Evolutionary conservation across 2,113 vertebrate genomes (phyloP).

Genomic region (Ifrita kowaldi): DNA sequence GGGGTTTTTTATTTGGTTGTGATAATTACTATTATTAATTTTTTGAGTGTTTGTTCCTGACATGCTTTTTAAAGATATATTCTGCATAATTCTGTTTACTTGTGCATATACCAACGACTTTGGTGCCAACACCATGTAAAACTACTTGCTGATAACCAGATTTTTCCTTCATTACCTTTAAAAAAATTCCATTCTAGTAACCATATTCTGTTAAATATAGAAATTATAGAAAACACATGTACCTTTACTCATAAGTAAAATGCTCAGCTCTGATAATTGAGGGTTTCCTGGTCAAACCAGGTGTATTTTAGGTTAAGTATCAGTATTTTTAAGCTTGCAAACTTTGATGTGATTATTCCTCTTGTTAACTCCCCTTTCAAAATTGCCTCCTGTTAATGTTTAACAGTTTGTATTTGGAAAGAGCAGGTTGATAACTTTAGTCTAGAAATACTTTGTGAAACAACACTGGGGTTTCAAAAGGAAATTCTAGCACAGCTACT

Average conservation of each 20-base stretch:
- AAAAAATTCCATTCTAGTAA: background rate
- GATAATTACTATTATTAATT: background rate
- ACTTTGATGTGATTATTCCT: background rate
- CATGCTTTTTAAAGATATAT: background rate
- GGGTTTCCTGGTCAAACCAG: background rate
- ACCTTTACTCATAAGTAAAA: background rate
- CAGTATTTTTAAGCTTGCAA: background rate
- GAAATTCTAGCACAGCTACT: background rate
- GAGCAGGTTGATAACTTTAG: background rate
- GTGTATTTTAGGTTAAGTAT: background rate
- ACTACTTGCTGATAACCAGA: background rate
- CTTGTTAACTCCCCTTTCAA: background rate
- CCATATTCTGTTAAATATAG: background rate
- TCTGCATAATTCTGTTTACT: background rate
- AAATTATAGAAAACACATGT: background rate
- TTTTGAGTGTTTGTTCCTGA: background rate
- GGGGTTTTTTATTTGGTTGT: background rate
- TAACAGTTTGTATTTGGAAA: background rate
- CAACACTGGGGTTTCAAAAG: background rate
- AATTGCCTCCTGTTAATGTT: background rate
- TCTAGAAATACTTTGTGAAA: background rate
- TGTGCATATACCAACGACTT: background rate
- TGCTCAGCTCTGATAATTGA: background rate
- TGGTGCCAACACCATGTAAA: background rate
- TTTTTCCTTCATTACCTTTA: background rate